Conservation (phyloP, 2,113 vertebrate species). For the Peromyscus californicus region DNA sequence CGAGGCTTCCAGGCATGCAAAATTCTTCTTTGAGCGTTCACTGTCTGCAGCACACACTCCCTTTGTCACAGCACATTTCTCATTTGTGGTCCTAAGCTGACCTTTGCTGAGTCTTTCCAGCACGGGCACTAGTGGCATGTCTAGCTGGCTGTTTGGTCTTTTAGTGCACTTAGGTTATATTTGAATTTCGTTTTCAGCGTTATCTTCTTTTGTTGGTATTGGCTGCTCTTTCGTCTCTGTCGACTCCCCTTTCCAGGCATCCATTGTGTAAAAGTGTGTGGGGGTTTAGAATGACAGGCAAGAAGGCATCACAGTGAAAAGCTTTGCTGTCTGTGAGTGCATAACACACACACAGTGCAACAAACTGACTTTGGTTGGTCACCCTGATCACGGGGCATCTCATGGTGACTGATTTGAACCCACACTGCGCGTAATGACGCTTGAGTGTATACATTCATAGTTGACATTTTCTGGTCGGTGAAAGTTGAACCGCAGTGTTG, state of each 20-base stretch:
- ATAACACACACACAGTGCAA: background rate
- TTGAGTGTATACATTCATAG: background rate
- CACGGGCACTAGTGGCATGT: background rate
- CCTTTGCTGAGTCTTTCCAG: background rate
- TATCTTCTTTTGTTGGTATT: background rate
- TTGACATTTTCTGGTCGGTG: background rate
- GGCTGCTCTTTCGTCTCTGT: background rate
- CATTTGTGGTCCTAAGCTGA: background rate
- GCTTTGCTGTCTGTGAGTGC: background rate
- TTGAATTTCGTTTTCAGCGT: slow-evolving; percentile 44
- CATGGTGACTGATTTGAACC: background rate
- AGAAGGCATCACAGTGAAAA: background rate
- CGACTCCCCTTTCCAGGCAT: background rate
- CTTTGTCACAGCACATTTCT: background rate
- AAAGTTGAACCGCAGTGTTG: background rate
- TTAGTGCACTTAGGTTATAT: background rate
- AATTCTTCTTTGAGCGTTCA: background rate
- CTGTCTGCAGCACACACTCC: background rate
- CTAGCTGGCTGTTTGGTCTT: background rate
- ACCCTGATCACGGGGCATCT: background rate
- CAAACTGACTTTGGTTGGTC: background rate
- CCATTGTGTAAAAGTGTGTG: slow-evolving; percentile 16
- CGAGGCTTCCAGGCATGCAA: background rate
- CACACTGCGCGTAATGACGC: background rate
- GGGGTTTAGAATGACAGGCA: background rate